Evolutionary conservation across 1,140 invertebrate species (phyloP), one percentile per base, ranked within the genome.

Genomic region (Acromyrmex heyeri): DNA sequence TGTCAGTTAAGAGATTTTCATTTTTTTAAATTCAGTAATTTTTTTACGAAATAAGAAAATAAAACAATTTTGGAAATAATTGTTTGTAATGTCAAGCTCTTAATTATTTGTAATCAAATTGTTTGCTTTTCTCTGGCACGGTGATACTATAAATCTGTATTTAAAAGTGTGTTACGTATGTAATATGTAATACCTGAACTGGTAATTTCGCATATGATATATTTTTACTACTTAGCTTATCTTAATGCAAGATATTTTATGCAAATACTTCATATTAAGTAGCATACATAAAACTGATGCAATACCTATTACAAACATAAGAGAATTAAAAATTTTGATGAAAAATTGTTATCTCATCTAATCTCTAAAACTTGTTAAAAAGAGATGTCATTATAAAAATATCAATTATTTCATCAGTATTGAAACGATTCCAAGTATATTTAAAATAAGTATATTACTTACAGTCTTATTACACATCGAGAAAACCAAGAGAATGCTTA

Each of bases 401-500:
- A 79, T 76, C 16, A 86, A 34, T 81, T 77, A 86, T 73, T 48
- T 73, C 21, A 73, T 67, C 18, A 18, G 21, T 57, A 69, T 48
- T 48, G 16, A n/a, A 86, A n/a, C n/a, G 38, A 82, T 88, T 89
- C 18, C 38, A 38, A 70, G 8, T 86, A 67, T 48, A 86, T 59
- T 76, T 83, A 44, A 86, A 88, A 83, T 87, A 87, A 90, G 78
- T 85, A 30, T 83, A 86, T 85, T 82, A 91, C 79, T 87, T 87
- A 89, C 89, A 91, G 86, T 90, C 89, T 91, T 91, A 87, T 70
- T 67, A 77, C 86, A 88, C 34, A 70, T n/a, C 59, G 27, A 90
- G 79, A 91, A 91, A 92, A 91, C 89, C 65, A 88, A 72, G 34
- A 88, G 91, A 85, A 87, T 86, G 88, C 76, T 67, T 61, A 81